Base-by-base conservation (phyloP, 2,113 vertebrate species). In the Cercocebus atys region DNA sequence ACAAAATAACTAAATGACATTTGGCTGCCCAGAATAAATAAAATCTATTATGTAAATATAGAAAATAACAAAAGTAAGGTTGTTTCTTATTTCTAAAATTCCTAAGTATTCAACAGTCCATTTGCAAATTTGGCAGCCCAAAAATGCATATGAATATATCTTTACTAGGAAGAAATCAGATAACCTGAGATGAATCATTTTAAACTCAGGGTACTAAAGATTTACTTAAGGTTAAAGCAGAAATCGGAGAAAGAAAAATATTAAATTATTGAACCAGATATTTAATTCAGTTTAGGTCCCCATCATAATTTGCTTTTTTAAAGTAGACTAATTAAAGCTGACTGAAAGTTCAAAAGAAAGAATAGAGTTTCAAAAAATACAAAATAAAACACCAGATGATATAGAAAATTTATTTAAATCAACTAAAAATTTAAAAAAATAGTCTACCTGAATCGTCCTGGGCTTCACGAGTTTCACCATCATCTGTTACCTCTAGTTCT, bases 401-500 rank as follows among this genome's bases (percentile, higher is more conserved):
- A 85, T 14, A 76, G 10, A 72, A 82, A 68, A 12, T 84, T 61
- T 50, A 95, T 30, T 96, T 73, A 81, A 59, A 35, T 87, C 45
- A 47, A 91, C 11, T 84, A 12, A 82, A 61, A 57, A 83, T 13
- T 83, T 82, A 84, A 79, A 9, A 57, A 95, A 43, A 64, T 27
- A 64, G 23, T 76, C 96, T 98, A 99, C 99, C 99, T 94, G 99
- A 88, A 59, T 99, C 99, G 2, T 99, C 99, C 86, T 97, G 92
- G 25, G 97, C 8, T 4, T 99, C 99, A 59, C 98, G 99, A 78
- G 97, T 59, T 92, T 99, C 99, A 43, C 94, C 98, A 23, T 99
- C 99, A 70, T 99, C 99, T 0, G 73, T 45, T 10, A 94, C 18
- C 4, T 99, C 99, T 79, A 99, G 32, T 97, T 99, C 99, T 99